Evolutionary conservation across 64 coral and sea anemone genomes (phyloP).

Genomic region (Montipora efflorescens): DNA sequence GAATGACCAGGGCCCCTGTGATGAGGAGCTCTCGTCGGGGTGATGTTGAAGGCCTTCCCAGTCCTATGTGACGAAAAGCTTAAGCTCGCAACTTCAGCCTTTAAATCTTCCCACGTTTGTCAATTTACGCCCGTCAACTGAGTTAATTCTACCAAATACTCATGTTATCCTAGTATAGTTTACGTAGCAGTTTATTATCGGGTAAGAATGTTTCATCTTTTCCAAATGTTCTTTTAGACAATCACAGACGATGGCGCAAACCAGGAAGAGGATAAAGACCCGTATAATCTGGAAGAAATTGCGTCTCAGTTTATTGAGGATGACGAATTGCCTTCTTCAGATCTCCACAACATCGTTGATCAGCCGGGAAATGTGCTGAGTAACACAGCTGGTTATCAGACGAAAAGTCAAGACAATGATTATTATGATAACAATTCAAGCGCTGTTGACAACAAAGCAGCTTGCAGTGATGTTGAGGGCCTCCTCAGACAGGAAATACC

Average conservation of each 20-base stretch:
- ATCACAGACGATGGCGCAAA: not conserved
- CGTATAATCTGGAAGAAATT: conserved; percentile 79
- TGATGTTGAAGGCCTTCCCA: too few relatives aligned
- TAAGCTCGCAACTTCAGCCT: too few relatives aligned
- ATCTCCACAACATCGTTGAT: not conserved
- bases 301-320: conserved; percentile 85
- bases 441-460: not conserved
- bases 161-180: too few relatives aligned
- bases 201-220: not conserved
- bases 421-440: not conserved
- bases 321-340: not conserved
- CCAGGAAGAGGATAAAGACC: conserved; percentile 40
- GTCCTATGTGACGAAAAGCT: too few relatives aligned
- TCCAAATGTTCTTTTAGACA: not conserved
- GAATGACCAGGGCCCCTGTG: too few relatives aligned
- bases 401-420: not conserved
- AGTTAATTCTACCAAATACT: too few relatives aligned
- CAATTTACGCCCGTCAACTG: too few relatives aligned
- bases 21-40: too few relatives aligned
- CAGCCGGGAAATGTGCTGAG: not conserved
- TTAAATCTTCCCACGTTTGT: too few relatives aligned
- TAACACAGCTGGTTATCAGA: not conserved
- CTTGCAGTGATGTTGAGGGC: not conserved
- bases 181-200: too few relatives aligned
- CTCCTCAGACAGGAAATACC: not conserved